Conservation (phyloP, 1,140 invertebrate species). For the Camponotus floridanus region DNA sequence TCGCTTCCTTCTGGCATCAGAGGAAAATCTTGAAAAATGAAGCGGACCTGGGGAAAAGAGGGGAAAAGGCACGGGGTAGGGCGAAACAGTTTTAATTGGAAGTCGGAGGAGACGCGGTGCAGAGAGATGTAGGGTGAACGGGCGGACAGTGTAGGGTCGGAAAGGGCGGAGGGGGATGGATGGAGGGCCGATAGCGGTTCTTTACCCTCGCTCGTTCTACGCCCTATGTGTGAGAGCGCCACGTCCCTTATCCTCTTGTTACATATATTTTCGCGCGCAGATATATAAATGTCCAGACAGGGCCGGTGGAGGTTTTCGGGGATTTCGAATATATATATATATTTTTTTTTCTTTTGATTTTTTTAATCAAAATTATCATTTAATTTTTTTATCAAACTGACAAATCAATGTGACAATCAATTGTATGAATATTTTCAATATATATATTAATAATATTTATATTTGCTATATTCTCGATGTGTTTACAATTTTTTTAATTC, state of each 20-base stretch:
- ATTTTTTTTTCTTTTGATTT: background rate
- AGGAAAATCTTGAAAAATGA: conserved; percentile 78
- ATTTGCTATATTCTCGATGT: too few relatives aligned
- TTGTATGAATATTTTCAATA: background rate
- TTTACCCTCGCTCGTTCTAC: conserved; percentile 69
- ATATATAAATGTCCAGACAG: conserved; percentile 28
- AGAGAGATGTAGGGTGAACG: conserved; percentile 6
- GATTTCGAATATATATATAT: background rate
- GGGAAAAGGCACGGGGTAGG: conserved; percentile 53
- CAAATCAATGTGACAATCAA: background rate
- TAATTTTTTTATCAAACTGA: background rate
- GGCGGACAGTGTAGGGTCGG: background rate
- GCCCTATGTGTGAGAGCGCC: conserved; percentile 17
- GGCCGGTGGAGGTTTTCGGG: background rate
- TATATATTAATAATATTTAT: background rate
- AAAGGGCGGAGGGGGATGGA: background rate
- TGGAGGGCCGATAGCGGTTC: conserved; percentile 63
- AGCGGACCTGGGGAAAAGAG: conserved; percentile 36
- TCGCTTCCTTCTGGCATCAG: conserved; percentile 60
- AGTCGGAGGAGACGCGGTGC: conserved; percentile 59
- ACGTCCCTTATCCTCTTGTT: conserved; percentile 51
- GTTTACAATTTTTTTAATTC: background rate
- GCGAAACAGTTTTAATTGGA: conserved; percentile 81
- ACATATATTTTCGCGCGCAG: conserved; percentile 69
- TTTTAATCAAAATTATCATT: too few relatives aligned